These are phyloP conservation scores for Sphinx pinastri DNA, from an alignment of 2,888 invertebrate species.

Conservation along the genomic window DNA sequence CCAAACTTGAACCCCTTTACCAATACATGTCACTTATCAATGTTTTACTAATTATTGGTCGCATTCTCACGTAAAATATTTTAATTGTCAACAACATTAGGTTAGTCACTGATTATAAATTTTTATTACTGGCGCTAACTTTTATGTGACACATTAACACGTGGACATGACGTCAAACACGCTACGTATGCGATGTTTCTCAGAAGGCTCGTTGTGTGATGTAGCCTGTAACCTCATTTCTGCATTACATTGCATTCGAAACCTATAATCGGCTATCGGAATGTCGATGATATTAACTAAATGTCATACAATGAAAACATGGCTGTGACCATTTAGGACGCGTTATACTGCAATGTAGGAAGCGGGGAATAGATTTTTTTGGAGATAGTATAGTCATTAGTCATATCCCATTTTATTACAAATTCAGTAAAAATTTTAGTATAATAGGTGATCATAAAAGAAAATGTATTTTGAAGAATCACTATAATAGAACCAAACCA, in stretches of 20 bases:
- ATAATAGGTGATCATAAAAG: too few relatives aligned
- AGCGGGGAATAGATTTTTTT: neutral
- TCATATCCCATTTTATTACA: too few relatives aligned
- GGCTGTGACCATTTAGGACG: neutral
- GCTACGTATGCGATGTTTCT: neutral
- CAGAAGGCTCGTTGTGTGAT: constrained; percentile 3
- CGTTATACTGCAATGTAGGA: neutral
- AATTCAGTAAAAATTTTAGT: too few relatives aligned
- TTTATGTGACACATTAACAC: neutral
- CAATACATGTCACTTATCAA: too few relatives aligned
- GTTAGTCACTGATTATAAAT: too few relatives aligned
- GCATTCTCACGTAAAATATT: too few relatives aligned
- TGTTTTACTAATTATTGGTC: too few relatives aligned
- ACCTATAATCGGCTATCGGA: constrained; percentile 16
- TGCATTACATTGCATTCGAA: constrained; percentile 13
- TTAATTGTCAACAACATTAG: too few relatives aligned
- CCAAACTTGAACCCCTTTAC: too few relatives aligned
- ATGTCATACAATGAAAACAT: neutral
- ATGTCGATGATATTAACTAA: constrained; percentile 15
- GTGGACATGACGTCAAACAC: neutral
- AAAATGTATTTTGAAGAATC: too few relatives aligned
- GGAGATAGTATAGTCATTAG: too few relatives aligned
- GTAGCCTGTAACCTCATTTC: constrained; percentile 22
- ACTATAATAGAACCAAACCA: too few relatives aligned
- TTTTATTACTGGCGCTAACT: neutral